Evolutionary conservation across 2,113 vertebrate species (phyloP).

Genomic region (Grus americana): DNA sequence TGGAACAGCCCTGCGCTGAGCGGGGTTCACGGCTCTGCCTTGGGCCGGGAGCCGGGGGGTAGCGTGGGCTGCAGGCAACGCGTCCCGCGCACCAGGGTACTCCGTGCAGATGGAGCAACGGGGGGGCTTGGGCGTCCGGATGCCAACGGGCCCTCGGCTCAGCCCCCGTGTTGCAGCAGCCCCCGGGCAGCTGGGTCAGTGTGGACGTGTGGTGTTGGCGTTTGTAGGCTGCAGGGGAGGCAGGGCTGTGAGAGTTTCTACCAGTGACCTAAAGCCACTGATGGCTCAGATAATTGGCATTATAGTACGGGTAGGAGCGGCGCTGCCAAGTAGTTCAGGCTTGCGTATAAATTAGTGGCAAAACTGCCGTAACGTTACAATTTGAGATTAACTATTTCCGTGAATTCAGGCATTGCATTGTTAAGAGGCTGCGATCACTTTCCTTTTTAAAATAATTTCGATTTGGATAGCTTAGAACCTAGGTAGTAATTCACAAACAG

Average conservation of each 20-base stretch:
- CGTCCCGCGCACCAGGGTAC: not conserved
- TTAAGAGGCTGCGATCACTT: too few species aligned
- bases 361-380: not conserved
- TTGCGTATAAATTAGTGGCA: not conserved
- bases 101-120: rapidly evolving
- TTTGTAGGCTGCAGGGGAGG: not conserved
- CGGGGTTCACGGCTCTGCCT: not conserved
- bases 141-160: not conserved
- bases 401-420: not conserved
- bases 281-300: not conserved
- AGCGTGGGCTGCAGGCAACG: not conserved
- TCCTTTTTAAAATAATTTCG: not conserved
- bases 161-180: too few species aligned
- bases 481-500: not conserved
- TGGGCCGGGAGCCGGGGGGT: too few species aligned
- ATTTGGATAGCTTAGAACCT: not conserved
- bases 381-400: not conserved
- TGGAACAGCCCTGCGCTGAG: not conserved
- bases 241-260: not conserved
- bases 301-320: not conserved
- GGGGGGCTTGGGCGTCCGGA: not conserved
- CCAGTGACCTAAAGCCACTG: not conserved
- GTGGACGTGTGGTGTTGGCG: rapidly evolving
- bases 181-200: not conserved
- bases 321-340: not conserved